Conservation (phyloP, 2,888 invertebrate species). For the Drosophila fungiperda region DNA sequence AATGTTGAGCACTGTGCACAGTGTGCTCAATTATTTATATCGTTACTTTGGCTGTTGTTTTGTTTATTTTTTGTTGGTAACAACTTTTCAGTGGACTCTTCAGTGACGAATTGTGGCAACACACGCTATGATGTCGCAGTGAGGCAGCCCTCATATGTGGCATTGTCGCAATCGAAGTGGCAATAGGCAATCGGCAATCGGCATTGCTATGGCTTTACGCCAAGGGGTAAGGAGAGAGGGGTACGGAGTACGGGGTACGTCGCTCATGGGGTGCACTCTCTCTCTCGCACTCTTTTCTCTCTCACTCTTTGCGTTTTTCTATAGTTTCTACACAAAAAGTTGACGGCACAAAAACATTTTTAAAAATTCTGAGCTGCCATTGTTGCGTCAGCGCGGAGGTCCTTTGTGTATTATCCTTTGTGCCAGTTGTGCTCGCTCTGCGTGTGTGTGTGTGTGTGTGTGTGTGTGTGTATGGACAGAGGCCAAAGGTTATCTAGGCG, state of each 20-base stretch:
- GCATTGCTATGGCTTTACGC: slow-evolving; percentile 47
- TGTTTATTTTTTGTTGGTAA: slow-evolving; percentile 14
- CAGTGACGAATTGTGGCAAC: slow-evolving; percentile 64
- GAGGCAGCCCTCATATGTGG: slow-evolving; percentile 41
- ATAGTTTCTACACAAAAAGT: slow-evolving; percentile 72
- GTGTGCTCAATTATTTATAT: slow-evolving; percentile 6
- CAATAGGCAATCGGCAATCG: slow-evolving; percentile 12
- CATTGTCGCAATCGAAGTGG: slow-evolving; percentile 28
- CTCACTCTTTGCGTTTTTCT: slow-evolving; percentile 53
- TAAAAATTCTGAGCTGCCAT: slow-evolving; percentile 75
- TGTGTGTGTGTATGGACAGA: slow-evolving; percentile 54
- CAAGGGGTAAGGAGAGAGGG: slow-evolving; percentile 23
- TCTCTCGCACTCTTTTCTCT: not conserved
- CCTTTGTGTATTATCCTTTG: slow-evolving; percentile 78
- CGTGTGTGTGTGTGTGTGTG: slow-evolving; percentile 19
- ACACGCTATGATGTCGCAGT: slow-evolving; percentile 36
- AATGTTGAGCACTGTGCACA: slow-evolving; percentile 4
- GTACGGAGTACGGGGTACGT: slow-evolving; percentile 17
- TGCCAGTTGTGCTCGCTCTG: slow-evolving; percentile 51
- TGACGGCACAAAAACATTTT: slow-evolving; percentile 59
- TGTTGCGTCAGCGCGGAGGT: slow-evolving; percentile 74
- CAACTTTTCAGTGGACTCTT: slow-evolving; percentile 49
- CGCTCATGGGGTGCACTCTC: slow-evolving; percentile 38
- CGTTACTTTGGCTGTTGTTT: slow-evolving; percentile 36
- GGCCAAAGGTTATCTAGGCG: slow-evolving; percentile 82